Conservation (phyloP, 2,888 invertebrate species). For the Epirrhoe tristata region DNA sequence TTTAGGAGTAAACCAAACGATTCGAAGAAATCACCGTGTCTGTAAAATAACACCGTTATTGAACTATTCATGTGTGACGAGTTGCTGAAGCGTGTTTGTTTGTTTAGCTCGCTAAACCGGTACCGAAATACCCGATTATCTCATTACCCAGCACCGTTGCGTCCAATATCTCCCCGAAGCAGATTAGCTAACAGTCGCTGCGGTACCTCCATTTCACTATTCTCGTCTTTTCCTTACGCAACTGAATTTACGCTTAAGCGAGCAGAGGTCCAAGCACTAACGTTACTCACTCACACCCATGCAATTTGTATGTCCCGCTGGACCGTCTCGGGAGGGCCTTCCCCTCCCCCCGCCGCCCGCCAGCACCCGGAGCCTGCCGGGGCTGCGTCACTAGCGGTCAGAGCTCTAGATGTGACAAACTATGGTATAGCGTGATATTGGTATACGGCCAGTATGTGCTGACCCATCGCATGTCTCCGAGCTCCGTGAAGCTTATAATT, state of each 20-base stretch:
- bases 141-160: conserved; percentile 58
- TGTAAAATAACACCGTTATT: not conserved
- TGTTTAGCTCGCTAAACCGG: conserved; percentile 37
- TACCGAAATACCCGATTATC: conserved; percentile 54
- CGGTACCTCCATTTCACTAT: conserved; percentile 53
- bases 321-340: conserved; percentile 52
- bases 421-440: conserved; percentile 81
- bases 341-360: conserved; percentile 59
- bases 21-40: not conserved
- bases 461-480: conserved; percentile 54
- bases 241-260: conserved; percentile 83
- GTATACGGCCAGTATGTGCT: conserved; percentile 58
- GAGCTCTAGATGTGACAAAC: conserved; percentile 77
- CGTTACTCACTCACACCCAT: conserved; percentile 82
- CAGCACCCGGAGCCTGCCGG: conserved; percentile 61
- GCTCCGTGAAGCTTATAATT: conserved; percentile 42
- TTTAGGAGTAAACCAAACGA: not conserved
- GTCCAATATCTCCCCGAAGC: conserved; percentile 60
- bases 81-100: not conserved
- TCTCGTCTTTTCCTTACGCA: conserved; percentile 83
- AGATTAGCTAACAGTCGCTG: conserved; percentile 24
- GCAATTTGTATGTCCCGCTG: conserved; percentile 74
- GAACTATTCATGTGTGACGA: not conserved
- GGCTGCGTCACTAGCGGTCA: conserved; percentile 71
- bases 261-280: conserved; percentile 78